These are phyloP conservation scores for Octonoba sinensis DNA, from an alignment of 2,888 invertebrate species.

Conservation along the genomic window DNA sequence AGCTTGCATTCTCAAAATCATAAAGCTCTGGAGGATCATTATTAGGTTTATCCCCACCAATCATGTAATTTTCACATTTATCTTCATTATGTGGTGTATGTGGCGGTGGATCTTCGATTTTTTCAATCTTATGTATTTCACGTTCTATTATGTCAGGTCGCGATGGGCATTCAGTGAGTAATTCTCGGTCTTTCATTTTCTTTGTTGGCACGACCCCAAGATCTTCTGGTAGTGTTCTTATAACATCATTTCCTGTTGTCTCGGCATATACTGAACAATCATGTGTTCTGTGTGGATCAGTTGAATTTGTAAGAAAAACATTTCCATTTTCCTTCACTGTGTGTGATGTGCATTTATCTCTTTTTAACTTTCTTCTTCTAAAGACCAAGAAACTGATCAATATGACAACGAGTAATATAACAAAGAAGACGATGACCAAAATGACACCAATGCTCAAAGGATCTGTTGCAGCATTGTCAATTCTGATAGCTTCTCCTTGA, in stretches of 20 bases:
- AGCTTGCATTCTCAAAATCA: constrained; percentile 96
- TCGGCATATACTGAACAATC: constrained; percentile 65
- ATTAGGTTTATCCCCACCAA: constrained; percentile 68
- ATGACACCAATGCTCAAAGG: constrained; percentile 93
- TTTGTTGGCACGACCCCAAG: constrained; percentile 78
- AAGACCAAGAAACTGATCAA: constrained; percentile 93
- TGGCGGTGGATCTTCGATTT: constrained; percentile 67
- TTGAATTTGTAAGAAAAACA: constrained; percentile 75
- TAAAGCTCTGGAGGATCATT: constrained; percentile 91
- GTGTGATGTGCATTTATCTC: constrained; percentile 69
- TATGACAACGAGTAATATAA: constrained; percentile 88
- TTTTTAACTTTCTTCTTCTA: constrained; percentile 86
- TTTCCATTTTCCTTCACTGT: constrained; percentile 73
- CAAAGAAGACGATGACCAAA: constrained; percentile 92
- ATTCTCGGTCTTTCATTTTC: constrained; percentile 83
- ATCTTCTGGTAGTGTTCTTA: constrained; percentile 83
- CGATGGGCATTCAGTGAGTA: constrained; percentile 81
- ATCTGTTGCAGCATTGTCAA: constrained; percentile 82
- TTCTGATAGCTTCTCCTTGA: constrained; percentile 80
- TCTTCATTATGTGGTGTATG: constrained; percentile 17
- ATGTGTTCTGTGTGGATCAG: constrained; percentile 55
- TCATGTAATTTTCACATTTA: constrained; percentile 70
- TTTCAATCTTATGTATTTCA: constrained; percentile 81
- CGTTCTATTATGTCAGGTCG: constrained; percentile 94
- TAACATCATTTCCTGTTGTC: constrained; percentile 69